Evolutionary conservation across 2,888 invertebrate species (phyloP), one percentile per base, ranked within the genome.

Genomic region (Labia minor): DNA sequence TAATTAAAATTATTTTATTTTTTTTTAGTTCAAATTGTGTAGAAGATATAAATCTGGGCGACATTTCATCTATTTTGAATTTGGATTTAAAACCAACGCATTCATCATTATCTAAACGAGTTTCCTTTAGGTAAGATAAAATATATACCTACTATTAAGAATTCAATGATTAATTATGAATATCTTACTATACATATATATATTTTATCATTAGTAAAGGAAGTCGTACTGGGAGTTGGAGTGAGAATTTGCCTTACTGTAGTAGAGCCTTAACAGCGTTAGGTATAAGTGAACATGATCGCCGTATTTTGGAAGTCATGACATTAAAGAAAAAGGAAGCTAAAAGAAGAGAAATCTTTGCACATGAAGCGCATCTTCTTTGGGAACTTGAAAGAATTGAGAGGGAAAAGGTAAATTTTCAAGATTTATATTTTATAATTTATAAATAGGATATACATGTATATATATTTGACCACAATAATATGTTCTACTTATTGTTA

Each of bases 311-410:
- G 37, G 79, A 79, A 1, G 79, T 79, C 0, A 75, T 83, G 71
- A 81, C 81, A 0, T 74, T 77, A 68, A 82, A 82, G 73, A 77
- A 80, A 70, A 79, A 80, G 49, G 77, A 81, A 62, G 77, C 79
- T 20, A 73, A 74, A 8, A 78, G 79, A 66, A 74, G 79, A 37
- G 78, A 80, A 65, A 76, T 75, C 63, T 77, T 82, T n/a, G 81
- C 82, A 0, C 79, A 80, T 65, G 76, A 79, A 72, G 81, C 81
- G 71, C 77, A 78, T 70, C 76, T 75, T 70, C 73, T 81, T 74
- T 83, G 83, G 82, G 76, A 78, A 71, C 77, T 77, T 69, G 82
- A 82, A 26, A 62, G 68, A 26, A 67, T 68, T 49, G 61, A 64
- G 8, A 65, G 68, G 26, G 66, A 66, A 21, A 66, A 70, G 67